phyloP scores from a whole-genome alignment of 1,140 invertebrate species.

The Hestina assimilis region DNA sequence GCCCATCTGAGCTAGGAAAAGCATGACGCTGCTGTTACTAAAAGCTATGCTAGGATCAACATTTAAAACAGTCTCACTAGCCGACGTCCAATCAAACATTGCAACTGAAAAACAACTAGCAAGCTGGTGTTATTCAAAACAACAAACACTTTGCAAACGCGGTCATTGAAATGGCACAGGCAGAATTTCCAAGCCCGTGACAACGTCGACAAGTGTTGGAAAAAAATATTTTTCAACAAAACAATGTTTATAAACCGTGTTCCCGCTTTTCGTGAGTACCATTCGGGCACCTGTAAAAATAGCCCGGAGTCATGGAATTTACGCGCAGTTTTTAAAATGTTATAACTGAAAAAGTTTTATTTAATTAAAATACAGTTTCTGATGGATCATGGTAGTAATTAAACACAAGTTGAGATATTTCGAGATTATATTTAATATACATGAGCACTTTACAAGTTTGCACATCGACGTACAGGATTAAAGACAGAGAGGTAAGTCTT shows the following conservation, averaged over 20 bases:
- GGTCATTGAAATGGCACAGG: slow-evolving; percentile 11
- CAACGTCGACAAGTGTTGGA: slow-evolving; percentile 3
- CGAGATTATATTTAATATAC: too few species aligned
- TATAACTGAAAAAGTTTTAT: background rate
- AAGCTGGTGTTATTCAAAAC: background rate
- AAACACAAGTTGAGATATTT: too few species aligned
- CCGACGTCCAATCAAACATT: background rate
- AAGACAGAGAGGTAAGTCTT: too few species aligned
- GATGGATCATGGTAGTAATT: too few species aligned
- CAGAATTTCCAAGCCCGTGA: slow-evolving; percentile 1
- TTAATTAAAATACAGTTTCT: background rate
- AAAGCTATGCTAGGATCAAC: background rate
- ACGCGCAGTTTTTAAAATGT: background rate
- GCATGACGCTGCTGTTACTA: too few species aligned
- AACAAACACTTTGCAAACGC: background rate
- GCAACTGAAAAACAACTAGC: background rate
- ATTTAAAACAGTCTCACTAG: background rate
- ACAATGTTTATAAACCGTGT: background rate
- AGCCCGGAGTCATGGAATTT: background rate
- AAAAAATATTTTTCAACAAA: slow-evolving; percentile 11
- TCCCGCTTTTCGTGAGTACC: background rate
- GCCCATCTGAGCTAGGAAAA: too few species aligned
- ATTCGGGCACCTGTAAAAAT: background rate
- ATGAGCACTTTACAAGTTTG: too few species aligned
- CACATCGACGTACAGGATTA: too few species aligned